Evolutionary conservation across 2,888 invertebrate species (phyloP).

Genomic region (Yponomeuta sedellus): DNA sequence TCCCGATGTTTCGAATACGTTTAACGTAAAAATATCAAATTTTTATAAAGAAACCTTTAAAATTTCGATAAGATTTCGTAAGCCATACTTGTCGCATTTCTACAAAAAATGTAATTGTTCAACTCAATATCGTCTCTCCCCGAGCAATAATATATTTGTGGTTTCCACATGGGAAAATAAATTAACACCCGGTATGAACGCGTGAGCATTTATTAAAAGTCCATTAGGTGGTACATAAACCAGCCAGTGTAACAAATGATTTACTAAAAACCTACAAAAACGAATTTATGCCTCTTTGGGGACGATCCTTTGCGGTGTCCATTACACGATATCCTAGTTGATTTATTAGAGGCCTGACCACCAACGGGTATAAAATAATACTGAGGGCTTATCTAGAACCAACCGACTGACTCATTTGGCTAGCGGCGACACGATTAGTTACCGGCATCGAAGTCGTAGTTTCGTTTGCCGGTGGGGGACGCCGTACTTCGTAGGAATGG

Average conservation of each 20-base stretch:
- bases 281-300: slow-evolving; percentile 66
- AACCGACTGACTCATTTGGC: background rate
- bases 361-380: slow-evolving; percentile 50
- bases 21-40: no score
- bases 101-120: no score
- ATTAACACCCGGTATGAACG: background rate
- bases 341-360: slow-evolving; percentile 61
- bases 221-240: slow-evolving; percentile 21
- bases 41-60: no score
- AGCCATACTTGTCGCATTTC: no score
- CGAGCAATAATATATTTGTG: no score
- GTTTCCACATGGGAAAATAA: no score
- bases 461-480: no score
- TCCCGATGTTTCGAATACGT: no score
- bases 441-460: no score
- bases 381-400: slow-evolving; percentile 31
- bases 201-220: slow-evolving; percentile 10
- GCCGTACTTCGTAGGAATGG: no score
- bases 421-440: background rate
- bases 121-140: no score
- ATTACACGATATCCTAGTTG: slow-evolving; percentile 70
- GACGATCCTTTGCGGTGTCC: slow-evolving; percentile 56
- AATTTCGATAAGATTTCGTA: no score
- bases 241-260: slow-evolving; percentile 55
- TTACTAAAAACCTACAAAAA: slow-evolving; percentile 62